A percentile compares a stretch with the other conserved stretches of the same genome.
phyloP scores from a whole-genome alignment of 2,888 invertebrate genomes.

The Clitarchus hookeri region DNA sequence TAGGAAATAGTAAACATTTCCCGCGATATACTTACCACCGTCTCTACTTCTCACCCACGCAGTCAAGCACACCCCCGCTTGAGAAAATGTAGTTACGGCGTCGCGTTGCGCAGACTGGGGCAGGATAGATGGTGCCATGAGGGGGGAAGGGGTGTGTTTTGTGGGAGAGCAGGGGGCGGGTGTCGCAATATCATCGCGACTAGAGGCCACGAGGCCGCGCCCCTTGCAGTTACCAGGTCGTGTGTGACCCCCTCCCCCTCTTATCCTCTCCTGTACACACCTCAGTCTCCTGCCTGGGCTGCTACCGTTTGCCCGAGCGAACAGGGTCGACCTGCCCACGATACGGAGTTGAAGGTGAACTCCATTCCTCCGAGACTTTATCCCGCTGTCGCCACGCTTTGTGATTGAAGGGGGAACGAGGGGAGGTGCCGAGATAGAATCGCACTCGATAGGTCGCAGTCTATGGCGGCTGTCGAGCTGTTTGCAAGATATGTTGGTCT shows the following conservation, averaged over 20 bases:
- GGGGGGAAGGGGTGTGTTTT: not conserved
- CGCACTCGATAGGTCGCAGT: not conserved
- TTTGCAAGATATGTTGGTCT: too few relatives aligned
- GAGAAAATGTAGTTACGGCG: too few relatives aligned
- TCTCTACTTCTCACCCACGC: too few relatives aligned
- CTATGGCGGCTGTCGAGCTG: too few relatives aligned
- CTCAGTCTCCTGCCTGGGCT: not conserved
- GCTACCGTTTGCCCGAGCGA: not conserved
- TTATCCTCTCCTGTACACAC: not conserved
- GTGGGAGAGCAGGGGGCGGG: not conserved
- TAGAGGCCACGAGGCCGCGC: not conserved
- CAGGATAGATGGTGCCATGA: not conserved
- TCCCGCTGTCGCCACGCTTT: not conserved
- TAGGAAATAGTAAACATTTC: too few relatives aligned
- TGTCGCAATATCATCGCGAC: not conserved
- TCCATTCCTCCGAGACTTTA: not conserved
- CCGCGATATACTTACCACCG: too few relatives aligned
- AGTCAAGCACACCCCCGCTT: too few relatives aligned
- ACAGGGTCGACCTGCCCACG: slow-evolving; percentile 8
- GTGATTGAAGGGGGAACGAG: not conserved
- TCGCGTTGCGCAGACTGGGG: not conserved
- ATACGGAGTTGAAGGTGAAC: not conserved
- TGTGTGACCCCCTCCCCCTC: not conserved
- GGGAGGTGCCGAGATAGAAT: not conserved
- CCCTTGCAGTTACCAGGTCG: not conserved